Base-by-base conservation (phyloP, 2,888 invertebrate genomes). In the Podabrus alpinus region DNA sequence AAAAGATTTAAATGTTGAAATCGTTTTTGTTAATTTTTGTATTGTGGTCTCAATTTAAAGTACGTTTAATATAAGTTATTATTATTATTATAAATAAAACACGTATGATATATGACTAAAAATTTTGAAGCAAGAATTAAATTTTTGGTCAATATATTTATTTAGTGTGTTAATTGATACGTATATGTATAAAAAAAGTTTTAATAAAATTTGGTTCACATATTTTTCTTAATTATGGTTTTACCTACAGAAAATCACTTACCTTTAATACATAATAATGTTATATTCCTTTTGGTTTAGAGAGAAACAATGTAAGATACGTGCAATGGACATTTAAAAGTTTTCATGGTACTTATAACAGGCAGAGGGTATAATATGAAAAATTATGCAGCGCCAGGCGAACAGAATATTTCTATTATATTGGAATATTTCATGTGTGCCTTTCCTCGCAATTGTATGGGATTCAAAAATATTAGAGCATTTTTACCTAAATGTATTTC, bases 111-210 rank as follows among this genome's bases (percentile, higher is more conserved):
- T 77, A 80, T 79, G 72, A 81, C 79, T 79, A 79, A 78, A 78
- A 83, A 83, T 85, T 86, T 86, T 45, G 7, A 45, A 86, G 85
- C 86, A 86, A 60, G 83, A 85, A 81, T 84, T 84, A 84, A 82
- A 83, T 81, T 76, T 76, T 78, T 71, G 77, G 78, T 79, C 79
- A 80, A 83, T 84, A 81, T 83, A 83, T 84, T 86, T 83, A 79
- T 85, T 83, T 81, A 81, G 83, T 85, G 86, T 86, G 86, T 86
- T 86, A 84, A 64, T 83, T 84, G 83, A 84, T 86, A 84, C 84
- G 82, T 85, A 86, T 85, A 83, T 86, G 86, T 86, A 86, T 85
- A 85, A 69, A 64, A 74, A 71, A 75, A 75, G 75, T 76, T 76
- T 75, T 70, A 76, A 76, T 76, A 76, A 76, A 76, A 76, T 69